Evolutionary conservation across 2,797 vertebrate genomes (phyloP).

Genomic region (Alosa sapidissima): DNA sequence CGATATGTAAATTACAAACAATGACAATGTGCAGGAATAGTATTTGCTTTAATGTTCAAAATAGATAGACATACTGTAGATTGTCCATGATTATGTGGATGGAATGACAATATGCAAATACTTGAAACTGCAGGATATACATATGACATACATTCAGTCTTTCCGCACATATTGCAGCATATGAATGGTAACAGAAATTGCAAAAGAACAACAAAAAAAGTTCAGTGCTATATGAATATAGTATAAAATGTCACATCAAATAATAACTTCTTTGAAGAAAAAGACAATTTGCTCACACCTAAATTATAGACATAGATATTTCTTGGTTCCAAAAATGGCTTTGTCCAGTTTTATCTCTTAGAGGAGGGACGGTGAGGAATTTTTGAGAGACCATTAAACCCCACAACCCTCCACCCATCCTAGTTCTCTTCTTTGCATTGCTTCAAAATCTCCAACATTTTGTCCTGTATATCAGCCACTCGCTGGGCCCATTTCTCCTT

Average conservation of each 20-base stretch:
- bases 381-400: background rate
- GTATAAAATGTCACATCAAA: background rate
- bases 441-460: conserved; percentile 71
- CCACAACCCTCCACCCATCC: background rate
- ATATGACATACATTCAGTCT: background rate
- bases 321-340: conserved; percentile 24
- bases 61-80: background rate
- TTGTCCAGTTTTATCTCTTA: conserved; percentile 23
- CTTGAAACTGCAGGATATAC: background rate
- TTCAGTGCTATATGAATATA: conserved; percentile 2
- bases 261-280: background rate
- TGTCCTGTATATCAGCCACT: conserved; percentile 68
- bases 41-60: conserved; percentile 19
- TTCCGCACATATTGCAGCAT: background rate
- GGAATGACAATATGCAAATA: conserved; percentile 4
- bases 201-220: conserved; percentile 3
- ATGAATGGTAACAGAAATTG: background rate
- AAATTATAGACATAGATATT: background rate
- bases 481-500: conserved; percentile 69
- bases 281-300: background rate
- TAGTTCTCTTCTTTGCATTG: conserved; percentile 63
- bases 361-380: conserved; percentile 27
- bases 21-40: background rate
- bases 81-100: background rate
- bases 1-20: background rate